Evolutionary conservation across 2,888 invertebrate genomes (phyloP), one percentile per base, ranked within the genome.

Genomic region (Drosophila borealis): DNA sequence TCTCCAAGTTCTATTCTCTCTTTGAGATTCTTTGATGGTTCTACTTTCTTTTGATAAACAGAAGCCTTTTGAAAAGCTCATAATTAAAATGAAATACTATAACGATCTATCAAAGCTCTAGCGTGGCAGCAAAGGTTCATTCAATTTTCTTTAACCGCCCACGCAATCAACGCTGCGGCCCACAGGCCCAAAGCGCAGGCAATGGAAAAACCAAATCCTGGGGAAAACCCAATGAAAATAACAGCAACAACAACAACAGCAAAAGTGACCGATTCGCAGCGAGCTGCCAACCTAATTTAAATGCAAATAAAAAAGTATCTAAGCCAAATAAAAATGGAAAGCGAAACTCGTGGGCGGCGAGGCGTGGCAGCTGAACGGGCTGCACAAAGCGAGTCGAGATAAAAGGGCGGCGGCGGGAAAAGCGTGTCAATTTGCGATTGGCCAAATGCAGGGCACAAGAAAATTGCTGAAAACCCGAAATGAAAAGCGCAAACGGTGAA

Each of bases 371-470:
- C 17, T 3, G 57, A 34, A 34, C 34, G 11, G 25, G 34, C 11
- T 34, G 37, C 2, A 0, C 25, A 25, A 25, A 25, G 36, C 9
- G 21, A 8, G 19, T 13, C 37, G 21, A 14, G 25, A 25, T 25
- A 6, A 25, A 37, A 17, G 44, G 33, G 51, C 46, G 29, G 61
- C 36, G 59, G 48, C 29, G 55, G 60, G 70, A 78, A 67, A 82
- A 80, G 89, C 87, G 78, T 86, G 87, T 80, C 87, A 82, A 78
- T 82, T 86, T 83, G 25, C 25, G 78, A 88, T 82, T 88, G 80
- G 74, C 56, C 60, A 72, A 72, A 67, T 75, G 70, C 65, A 63
- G 60, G 67, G 69, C 46, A 68, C 46, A 39, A 46, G 21, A 48
- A 57, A 55, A 41, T 36, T 6, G 39, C 25, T 11, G 37, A 34